A percentile compares a stretch with the other conserved stretches of the same genome.
Conservation (phyloP, 2,113 vertebrate genomes). For the Oryzias woworae region DNA sequence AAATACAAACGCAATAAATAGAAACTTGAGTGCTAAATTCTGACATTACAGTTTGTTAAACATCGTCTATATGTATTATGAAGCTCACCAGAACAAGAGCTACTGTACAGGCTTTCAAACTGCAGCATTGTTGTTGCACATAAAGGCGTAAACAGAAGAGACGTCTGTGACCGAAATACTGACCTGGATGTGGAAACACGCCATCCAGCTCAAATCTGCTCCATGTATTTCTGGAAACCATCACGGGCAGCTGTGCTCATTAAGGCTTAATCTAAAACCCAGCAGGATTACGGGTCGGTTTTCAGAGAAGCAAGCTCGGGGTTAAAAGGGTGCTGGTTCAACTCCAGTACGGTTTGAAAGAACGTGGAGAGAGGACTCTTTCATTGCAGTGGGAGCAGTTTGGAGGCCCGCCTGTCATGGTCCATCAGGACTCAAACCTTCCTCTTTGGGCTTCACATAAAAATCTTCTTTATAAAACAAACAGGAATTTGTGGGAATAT, state of each 20-base stretch:
- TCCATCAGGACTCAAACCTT: conserved; percentile 40
- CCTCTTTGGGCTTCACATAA: conserved; percentile 76
- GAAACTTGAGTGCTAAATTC: neutral
- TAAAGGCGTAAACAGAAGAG: too few relatives aligned
- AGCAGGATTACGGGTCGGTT: neutral
- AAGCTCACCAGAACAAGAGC: too few relatives aligned
- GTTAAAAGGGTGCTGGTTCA: conserved; percentile 43
- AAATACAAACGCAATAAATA: neutral
- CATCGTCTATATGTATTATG: too few relatives aligned
- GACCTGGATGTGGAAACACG: neutral
- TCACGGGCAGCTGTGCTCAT: conserved; percentile 10
- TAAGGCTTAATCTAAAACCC: conserved; percentile 24
- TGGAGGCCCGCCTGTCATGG: conserved; percentile 25
- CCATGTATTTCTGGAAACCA: neutral
- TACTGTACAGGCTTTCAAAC: too few relatives aligned
- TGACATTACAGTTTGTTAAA: too few relatives aligned
- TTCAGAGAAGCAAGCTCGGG: conserved; percentile 34
- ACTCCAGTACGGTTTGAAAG: conserved; percentile 39
- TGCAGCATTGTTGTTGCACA: too few relatives aligned
- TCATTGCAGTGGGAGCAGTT: conserved; percentile 16
- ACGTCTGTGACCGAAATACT: neutral
- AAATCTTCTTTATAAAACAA: conserved; percentile 85
- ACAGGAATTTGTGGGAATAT: conserved; percentile 75
- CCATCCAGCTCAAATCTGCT: neutral
- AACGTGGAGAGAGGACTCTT: conserved; percentile 7